Evolutionary conservation across 1,140 invertebrate genomes (phyloP).

Genomic region (Apocrypta bakeri): DNA sequence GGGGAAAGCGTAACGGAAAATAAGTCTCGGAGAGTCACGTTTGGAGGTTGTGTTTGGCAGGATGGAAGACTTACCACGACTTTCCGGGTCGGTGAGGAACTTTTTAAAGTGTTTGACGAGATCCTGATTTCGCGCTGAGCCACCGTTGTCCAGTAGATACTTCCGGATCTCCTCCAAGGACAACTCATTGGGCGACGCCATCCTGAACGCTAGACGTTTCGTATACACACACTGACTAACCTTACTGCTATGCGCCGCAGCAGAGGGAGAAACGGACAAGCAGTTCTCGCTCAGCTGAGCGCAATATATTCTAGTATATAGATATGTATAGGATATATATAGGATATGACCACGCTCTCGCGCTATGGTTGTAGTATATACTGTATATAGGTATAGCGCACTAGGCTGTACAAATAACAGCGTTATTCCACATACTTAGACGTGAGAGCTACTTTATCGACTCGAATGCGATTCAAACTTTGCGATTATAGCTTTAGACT

Average conservation of each 20-base stretch:
- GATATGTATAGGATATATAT: background rate
- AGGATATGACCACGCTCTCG: too few species aligned
- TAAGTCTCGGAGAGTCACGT: background rate
- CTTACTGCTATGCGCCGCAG: constrained; percentile 5
- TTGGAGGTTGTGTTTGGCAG: background rate
- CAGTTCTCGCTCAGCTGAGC: background rate
- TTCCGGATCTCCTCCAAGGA: constrained; percentile 87
- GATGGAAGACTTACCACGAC: constrained; percentile 78
- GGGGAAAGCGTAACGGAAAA: constrained; percentile 7
- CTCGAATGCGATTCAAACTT: background rate
- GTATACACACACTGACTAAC: constrained; percentile 30
- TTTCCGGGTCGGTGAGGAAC: constrained; percentile 86
- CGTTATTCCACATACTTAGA: too few species aligned
- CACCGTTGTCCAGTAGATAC: constrained; percentile 88
- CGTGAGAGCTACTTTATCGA: background rate
- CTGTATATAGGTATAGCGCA: constrained; percentile 4
- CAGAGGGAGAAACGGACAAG: background rate
- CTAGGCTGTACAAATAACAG: too few species aligned
- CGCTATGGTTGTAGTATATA: too few species aligned
- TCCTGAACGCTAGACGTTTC: constrained; percentile 61
- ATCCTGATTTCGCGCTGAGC: constrained; percentile 90
- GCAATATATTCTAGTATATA: background rate
- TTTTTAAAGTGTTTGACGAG: constrained; percentile 91
- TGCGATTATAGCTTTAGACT: too few species aligned
- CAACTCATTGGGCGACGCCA: constrained; percentile 83